Base-by-base conservation (phyloP, 2,888 invertebrate species). In the Leptogaster cylindrica region DNA sequence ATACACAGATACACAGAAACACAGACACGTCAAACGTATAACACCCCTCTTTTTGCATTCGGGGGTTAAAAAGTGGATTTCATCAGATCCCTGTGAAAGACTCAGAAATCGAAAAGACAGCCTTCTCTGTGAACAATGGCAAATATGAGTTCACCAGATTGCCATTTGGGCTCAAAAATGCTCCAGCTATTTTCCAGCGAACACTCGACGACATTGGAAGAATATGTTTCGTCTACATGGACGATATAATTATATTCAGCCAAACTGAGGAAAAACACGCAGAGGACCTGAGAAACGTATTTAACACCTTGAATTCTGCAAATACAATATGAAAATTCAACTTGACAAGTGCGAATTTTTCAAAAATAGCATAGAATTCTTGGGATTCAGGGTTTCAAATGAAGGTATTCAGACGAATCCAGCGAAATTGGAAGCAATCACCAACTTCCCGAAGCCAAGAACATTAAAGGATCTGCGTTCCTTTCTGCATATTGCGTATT, bases 61-160 rank as follows among this genome's bases (percentile, higher is more conserved):
- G n/a, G n/a, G n/a, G n/a, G n/a, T n/a, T 58, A 4, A 33, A 31
- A 36, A 58, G 33, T 8, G 55, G 55, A 36, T 58, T 58, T 36
- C 39, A 58, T 33, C 55, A 58, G n/a, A 58, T 58, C 39, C 39
- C 20, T 3, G 5, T 58, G 3, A 58, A 58, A 18, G 36, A 58
- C 12, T 4, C 2, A 10, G 55, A 58, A 20, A 58, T 31, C 3
- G 20, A 36, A 36, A 58, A 58, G 12, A 58, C 55, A 3, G 36
- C 55, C 1, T 58, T 58, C 12, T 58, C 55, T 1, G 33, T 33
- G 2, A 31, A 31, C 5, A 20, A 36, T 8, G 39, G 55, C 5
- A 20, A 58, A n/a, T 58, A 58, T 4, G 55, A 58, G 3, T 58
- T 36, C 39, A 36, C n/a, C 5, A 7, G 36, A 16, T 12, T 23